Evolutionary conservation across 2,113 vertebrate species (phyloP).

Genomic region (Neolamprologus cancellatus): DNA sequence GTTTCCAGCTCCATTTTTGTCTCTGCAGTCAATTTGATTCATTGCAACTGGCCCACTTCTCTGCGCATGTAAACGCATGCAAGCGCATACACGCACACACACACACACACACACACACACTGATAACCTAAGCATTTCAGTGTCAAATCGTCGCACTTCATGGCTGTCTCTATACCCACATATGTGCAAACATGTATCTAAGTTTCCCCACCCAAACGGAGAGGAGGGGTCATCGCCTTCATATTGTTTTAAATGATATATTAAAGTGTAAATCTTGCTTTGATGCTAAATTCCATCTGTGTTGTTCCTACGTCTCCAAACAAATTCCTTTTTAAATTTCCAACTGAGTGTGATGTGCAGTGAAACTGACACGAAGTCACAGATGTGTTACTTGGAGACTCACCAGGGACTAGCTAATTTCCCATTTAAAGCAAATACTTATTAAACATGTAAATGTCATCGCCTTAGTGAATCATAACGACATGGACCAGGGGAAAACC

Average conservation of each 20-base stretch:
- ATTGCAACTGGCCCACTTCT: not conserved
- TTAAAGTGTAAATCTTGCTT: not conserved
- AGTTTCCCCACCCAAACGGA: not conserved
- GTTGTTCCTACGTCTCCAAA: not conserved
- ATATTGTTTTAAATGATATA: not conserved
- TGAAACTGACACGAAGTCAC: not conserved
- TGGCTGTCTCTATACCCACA: not conserved
- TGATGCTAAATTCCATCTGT: not conserved
- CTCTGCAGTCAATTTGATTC: not conserved
- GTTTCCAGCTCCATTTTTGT: not conserved
- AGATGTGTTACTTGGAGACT: not conserved
- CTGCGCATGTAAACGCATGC: not conserved
- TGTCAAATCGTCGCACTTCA: not conserved
- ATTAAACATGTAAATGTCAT: not conserved
- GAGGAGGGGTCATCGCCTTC: not conserved
- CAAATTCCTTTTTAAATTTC: not conserved
- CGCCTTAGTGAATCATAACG: not conserved
- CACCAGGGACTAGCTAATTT: not conserved
- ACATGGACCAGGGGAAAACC: not conserved
- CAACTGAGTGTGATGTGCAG: not conserved
- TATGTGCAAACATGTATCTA: not conserved
- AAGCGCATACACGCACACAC: not conserved
- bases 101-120: not conserved
- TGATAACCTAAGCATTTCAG: not conserved
- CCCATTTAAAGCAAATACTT: not conserved